Base-by-base conservation (phyloP, 2,113 vertebrate genomes). In the Paradisaea rubra region DNA sequence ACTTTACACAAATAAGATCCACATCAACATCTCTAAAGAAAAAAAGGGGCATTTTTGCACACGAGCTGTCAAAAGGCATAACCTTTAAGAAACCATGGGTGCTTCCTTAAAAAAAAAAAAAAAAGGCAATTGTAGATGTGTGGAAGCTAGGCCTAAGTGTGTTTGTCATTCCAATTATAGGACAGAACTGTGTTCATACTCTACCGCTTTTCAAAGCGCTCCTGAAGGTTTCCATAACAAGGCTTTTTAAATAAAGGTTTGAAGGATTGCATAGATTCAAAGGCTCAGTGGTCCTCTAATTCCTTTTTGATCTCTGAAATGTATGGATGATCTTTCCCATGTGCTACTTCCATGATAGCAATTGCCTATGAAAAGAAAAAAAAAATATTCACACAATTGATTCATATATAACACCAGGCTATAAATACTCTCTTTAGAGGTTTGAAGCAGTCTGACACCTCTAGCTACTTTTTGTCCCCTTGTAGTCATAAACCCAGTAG, bases 331-430 rank as follows among this genome's bases (percentile, higher is more conserved):
- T 99, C 98, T 93, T 99, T 99, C 88, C 99, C 99, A 22, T 99
- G 98, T 81, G 98, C 98, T 77, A 99, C 98, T 95, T 99, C 98
- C 99, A 99, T 99, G 96, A 99, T 99, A 69, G 98, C 98, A 57
- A 99, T 95, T 57, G 99, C 99, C 99, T 99, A 96, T 57, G 91
- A 83, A 83, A 98, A 86, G 88, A 74, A 95, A 89, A 89, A 82
- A 82, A 66, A 74, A 53, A 78, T 56, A 92, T 87, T 94, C 95
- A 89, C 60, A 95, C 95, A 97, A 97, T 97, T 88, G 96, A 93
- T 95, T 97, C 95, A 73, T 87, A 96, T 90, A 68, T 94, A 97
- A 96, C 97, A 97, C 92, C 92, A 96, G 94, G 95, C 94, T 97
- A 97, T 95, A 97, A 97, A 96, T 97, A 91, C 74, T 91, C 96